Percentiles rank a stretch among this genome's conserved stretches.
phyloP scores from a whole-genome alignment of 2,113 vertebrate species.

The Gorsachius goisagi region DNA sequence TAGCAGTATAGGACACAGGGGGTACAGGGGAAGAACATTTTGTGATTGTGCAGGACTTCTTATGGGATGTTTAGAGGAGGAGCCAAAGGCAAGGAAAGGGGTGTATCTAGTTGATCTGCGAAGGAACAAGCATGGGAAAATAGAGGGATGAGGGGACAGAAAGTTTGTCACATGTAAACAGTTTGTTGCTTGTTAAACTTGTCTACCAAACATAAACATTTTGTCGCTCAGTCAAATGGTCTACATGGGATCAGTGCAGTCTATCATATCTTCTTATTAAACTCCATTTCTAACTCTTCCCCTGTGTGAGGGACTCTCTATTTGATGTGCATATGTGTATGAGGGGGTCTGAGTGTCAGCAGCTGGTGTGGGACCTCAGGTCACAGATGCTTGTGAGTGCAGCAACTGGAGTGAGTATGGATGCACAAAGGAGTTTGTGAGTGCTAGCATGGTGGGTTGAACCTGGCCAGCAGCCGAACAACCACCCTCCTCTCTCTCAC shows the following conservation, averaged over 20 bases:
- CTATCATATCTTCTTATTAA: neutral
- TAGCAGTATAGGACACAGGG: neutral
- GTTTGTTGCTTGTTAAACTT: neutral
- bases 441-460: neutral
- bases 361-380: neutral
- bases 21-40: neutral
- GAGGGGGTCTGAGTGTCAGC: neutral
- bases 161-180: neutral
- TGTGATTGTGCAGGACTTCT: neutral
- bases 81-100: neutral
- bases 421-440: neutral
- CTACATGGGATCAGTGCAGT: neutral
- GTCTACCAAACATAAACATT: neutral
- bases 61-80: neutral
- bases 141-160: neutral
- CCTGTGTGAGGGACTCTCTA: neutral
- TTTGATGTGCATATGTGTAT: neutral
- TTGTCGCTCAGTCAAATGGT: neutral
- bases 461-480: neutral
- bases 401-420: neutral
- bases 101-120: neutral
- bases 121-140: neutral
- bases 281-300: neutral
- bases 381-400: fast-evolving
- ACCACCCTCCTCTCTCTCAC: neutral